A percentile compares a stretch with the other conserved stretches of the same genome.
These are phyloP conservation scores for Laothoe populi DNA, from an alignment of 2,888 invertebrate genomes.

Conservation along the genomic window DNA sequence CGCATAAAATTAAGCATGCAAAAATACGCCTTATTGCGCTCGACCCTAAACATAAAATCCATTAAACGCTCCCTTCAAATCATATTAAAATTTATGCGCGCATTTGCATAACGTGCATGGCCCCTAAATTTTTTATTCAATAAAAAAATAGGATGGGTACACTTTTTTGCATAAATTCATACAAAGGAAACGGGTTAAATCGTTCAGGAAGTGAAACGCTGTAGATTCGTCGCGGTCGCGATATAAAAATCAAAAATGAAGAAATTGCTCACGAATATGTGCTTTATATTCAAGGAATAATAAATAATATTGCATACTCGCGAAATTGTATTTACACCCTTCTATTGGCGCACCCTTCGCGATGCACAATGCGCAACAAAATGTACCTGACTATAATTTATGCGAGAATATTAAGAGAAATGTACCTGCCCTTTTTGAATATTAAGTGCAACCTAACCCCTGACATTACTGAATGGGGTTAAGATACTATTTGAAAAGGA, in stretches of 20 bases:
- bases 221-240: slow-evolving; percentile 66
- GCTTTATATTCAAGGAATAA: slow-evolving; percentile 49
- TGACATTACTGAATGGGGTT: slow-evolving; percentile 84
- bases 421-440: slow-evolving; percentile 86
- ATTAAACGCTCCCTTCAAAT: slow-evolving; percentile 47
- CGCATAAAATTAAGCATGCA: slow-evolving; percentile 41
- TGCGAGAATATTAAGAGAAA: slow-evolving; percentile 85
- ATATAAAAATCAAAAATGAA: slow-evolving; percentile 53
- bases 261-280: slow-evolving; percentile 24
- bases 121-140: slow-evolving; percentile 84
- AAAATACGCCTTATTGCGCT: slow-evolving; percentile 49
- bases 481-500: slow-evolving; percentile 83
- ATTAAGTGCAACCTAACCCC: slow-evolving; percentile 86
- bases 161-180: slow-evolving; percentile 85
- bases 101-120: slow-evolving; percentile 86
- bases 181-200: slow-evolving; percentile 84
- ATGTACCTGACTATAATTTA: slow-evolving; percentile 86
- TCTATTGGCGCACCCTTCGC: slow-evolving; percentile 57
- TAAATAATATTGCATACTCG: slow-evolving; percentile 50
- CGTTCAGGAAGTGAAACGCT: slow-evolving; percentile 81
- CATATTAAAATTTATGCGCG: slow-evolving; percentile 81
- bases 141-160: slow-evolving; percentile 86
- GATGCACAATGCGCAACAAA: slow-evolving; percentile 76
- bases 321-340: slow-evolving; percentile 50
- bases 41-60: slow-evolving; percentile 44